Base-by-base conservation (phyloP, 2,888 invertebrate species). In the Caenorhabditis afra region DNA sequence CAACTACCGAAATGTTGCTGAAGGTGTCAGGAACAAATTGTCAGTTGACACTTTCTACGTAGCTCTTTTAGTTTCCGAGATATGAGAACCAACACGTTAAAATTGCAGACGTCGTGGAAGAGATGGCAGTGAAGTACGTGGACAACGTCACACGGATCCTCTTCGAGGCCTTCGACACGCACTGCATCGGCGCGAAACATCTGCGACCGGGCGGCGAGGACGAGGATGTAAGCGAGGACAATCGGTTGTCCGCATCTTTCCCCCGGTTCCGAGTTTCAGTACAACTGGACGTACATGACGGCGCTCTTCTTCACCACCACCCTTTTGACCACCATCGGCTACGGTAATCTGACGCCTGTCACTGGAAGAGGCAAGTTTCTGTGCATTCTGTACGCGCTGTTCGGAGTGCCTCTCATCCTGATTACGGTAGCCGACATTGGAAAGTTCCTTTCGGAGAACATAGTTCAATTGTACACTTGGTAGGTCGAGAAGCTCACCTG, bases 351-450 rank as follows among this genome's bases (percentile, higher is more conserved):
- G 59, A 90, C 87, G 3, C 90, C 90, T 3, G 87, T 88, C 8
- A 90, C 90, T 0, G 83, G 87, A 79, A 77, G 86, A 45, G 90
- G 90, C n/a, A 86, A 90, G 14, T 85, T 90, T 81, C 89, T 90
- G 47, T 90, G 89, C 74, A 87, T 89, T 11, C 84, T 88, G 47
- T 89, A 89, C 76, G 89, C 89, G 0, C 85, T 90, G 5, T 84
- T 90, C 53, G 90, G 90, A 3, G 90, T 90, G 1, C 90, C 90
- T 5, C 82, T 90, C 29, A 90, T 90, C 71, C 75, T 90, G 65
- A 89, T 90, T 39, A 89, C 90, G 5, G 90, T 89, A 1, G 89
- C 90, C 8, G 90, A 90, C 77, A 87, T 90, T 35, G 90, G 90
- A 67, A 90, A 90, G 73, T 90, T 90, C 52, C 81, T 90, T 4